Evolutionary conservation across 1,140 invertebrate genomes (phyloP), one percentile per base, ranked within the genome.

Genomic region (Aplysia californica): DNA sequence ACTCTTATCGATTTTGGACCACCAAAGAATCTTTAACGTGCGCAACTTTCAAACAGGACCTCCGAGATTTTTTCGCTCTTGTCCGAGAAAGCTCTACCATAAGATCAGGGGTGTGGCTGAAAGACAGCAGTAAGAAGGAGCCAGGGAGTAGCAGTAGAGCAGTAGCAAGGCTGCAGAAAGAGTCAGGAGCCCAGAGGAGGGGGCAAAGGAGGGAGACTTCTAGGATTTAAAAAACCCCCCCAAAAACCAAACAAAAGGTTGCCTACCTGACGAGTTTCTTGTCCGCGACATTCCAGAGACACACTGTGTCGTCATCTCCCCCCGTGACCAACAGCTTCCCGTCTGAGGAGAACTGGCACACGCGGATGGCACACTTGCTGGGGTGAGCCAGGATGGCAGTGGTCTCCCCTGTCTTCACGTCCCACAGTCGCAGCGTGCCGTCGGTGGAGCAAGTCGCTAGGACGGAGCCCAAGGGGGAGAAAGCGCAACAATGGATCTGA

Each of bases 371-470:
- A 82, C 92, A 91, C 21, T 93, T 92, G 72, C 92, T 92, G 5
- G 92, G 91, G 88, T 94, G 94, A 35, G 86, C 92, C 86, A 94
- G 91, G 18, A 92, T 92, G 64, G 91, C 91, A 67, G 93, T 89
- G 86, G 92, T 91, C 20, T 90, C 85, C 3, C 93, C 93, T 58
- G 91, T 92, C 90, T 94, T 88, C 26, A 84, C 86, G 87, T 94
- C 93, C 94, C 94, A 95, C 6, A 95, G 85, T 61, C 94, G 90
- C 4, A 93, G 92, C 66, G 91, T 93, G 3, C 94, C 94, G 87
- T 95, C 94, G 26, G 94, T 93, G 23, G 94, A 95, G 31, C 93
- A 91, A 4, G 93, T 92, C 1, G 93, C 94, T 23, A 95, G 84
- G 86, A 94, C 92, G 1, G 92, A 93, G 33, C 93, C 93, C 86